A percentile compares a stretch with the other conserved stretches of the same genome.
phyloP scores from a whole-genome alignment of 2,113 vertebrate species.

The Upupa epops region DNA sequence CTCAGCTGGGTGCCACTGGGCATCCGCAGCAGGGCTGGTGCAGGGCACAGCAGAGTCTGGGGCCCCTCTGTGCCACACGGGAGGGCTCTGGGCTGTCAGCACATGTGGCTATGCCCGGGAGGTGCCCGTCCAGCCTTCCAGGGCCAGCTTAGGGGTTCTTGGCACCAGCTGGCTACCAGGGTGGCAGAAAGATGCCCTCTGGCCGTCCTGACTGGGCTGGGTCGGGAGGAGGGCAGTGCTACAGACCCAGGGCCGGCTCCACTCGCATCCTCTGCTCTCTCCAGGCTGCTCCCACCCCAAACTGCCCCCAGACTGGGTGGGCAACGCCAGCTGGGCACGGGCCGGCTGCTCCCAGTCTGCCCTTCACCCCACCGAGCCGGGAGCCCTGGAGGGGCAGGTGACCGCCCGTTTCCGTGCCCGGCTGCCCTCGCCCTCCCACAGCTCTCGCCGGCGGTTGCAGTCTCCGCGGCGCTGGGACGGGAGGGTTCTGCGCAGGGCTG shows the following conservation, averaged over 20 bases:
- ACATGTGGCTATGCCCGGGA: neutral
- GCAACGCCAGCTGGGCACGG: neutral
- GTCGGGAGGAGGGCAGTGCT: neutral
- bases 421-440: neutral
- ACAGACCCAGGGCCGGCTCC: no score
- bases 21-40: no score
- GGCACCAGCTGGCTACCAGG: neutral
- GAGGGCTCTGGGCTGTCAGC: neutral
- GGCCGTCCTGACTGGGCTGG: neutral
- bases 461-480: neutral
- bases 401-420: neutral
- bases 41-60: no score
- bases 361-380: neutral
- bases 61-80: neutral
- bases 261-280: no score
- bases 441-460: neutral
- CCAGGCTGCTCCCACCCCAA: neutral
- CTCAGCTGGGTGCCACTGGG: no score
- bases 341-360: neutral
- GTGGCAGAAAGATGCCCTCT: neutral
- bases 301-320: neutral
- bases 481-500: accelerated
- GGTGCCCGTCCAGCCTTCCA: neutral
- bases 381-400: neutral
- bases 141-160: neutral